Conservation (phyloP, 2,113 vertebrate species). For the Myotis lucifugus region DNA sequence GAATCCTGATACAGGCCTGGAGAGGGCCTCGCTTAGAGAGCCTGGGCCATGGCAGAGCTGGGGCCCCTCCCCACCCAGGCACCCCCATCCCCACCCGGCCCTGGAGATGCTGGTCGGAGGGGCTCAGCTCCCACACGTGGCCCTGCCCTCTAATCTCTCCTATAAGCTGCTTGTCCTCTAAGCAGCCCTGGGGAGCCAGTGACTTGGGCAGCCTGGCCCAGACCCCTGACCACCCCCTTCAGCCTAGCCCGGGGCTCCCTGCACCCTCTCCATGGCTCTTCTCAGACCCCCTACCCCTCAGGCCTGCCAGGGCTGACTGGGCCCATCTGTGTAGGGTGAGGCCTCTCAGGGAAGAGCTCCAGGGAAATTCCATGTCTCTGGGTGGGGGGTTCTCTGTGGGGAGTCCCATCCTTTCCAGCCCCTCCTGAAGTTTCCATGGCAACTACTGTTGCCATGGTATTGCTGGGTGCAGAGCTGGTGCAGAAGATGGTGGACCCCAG, state of each 20-base stretch:
- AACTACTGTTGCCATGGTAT: constrained; percentile 79
- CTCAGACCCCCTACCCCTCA: not conserved
- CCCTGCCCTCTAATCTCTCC: constrained; percentile 36
- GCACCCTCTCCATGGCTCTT: not conserved
- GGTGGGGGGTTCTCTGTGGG: constrained; percentile 45
- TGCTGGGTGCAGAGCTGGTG: constrained; percentile 60
- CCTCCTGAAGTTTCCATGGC: constrained; percentile 82
- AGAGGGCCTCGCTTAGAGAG: not conserved
- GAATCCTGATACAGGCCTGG: not conserved
- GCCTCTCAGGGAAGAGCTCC: constrained; percentile 58
- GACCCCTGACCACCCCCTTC: not conserved
- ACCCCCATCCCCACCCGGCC: not conserved
- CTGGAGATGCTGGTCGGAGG: not conserved
- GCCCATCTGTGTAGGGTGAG: constrained; percentile 52
- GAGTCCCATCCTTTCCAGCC: constrained; percentile 67
- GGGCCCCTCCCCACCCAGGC: not conserved
- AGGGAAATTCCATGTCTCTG: constrained; percentile 62
- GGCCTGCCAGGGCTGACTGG: not conserved
- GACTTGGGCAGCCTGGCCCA: not conserved
- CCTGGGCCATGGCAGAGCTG: not conserved
- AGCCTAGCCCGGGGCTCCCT: not conserved
- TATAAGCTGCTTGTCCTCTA: constrained; percentile 53
- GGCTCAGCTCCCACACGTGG: not conserved
- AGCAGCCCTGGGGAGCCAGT: constrained; percentile 6
- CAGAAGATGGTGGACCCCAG: constrained; percentile 48